Evolutionary conservation across 2,888 invertebrate species (phyloP), one percentile per base, ranked within the genome.

Genomic region (Aricia artaxerxes): DNA sequence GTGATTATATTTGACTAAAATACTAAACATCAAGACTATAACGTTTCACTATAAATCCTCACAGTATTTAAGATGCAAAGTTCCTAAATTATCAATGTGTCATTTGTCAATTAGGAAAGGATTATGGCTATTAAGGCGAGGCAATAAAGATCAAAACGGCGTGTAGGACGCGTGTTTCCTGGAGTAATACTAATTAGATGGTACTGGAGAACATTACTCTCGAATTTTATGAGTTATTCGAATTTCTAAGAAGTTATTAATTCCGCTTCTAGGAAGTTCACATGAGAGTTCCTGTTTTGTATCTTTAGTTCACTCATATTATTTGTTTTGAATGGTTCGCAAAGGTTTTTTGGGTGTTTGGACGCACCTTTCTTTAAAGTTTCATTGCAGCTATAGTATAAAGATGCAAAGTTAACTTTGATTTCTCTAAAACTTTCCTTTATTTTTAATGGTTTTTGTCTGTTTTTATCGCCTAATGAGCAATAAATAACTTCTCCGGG

Each of bases 221-320:
- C 83, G 85, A 85, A 88, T 86, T 86, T 85, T 86, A 87, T 89
- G 89, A 89, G 86, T 88, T 88, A 88, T 86, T 85, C 84, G 84
- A 80, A 82, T 85, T 89, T 88, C 89, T 82, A 81, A 85, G 89
- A 89, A 82, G 82, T 81, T 81, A 83, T 82, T 82, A 81, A 83
- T 82, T 81, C 81, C 78, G 82, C 77, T 80, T 82, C 82, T 81
- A 82, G 81, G 83, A 82, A 82, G 49, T 73, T 60, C 49, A 64
- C 49, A 49, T 64, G 16, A 16, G 69, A 3, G 53, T 69, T 72
- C 64, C 78, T 69, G 69, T 16, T 38, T 13, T 2, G 13, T 16
- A 38, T 69, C 11, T 69, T 69, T 31, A 64, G 31, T 31, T 64
- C 35, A 11, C 31, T 69, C 64, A 69, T 69, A 35, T 69, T 69